Evolutionary conservation across 1,140 invertebrate species (phyloP), one percentile per base, ranked within the genome.

Genomic region (Orussus abietinus): DNA sequence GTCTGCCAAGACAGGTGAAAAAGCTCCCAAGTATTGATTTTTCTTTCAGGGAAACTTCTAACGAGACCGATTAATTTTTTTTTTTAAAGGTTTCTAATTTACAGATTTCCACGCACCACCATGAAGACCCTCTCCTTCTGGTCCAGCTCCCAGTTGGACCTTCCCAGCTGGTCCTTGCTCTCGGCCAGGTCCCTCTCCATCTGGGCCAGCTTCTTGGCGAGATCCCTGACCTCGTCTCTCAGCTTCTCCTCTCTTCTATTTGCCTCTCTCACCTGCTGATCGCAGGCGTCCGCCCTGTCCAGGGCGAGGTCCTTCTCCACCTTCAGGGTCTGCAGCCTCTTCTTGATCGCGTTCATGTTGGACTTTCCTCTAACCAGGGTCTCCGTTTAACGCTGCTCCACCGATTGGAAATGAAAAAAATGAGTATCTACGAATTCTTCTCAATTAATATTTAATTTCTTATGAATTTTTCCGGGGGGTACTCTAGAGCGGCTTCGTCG

Each of bases 301-400:
- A 85, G 75, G 40, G 85, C 85, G 55, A 82, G 77, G 62, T 88
- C 86, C 74, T 86, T 88, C 66, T 87, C 85, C 63, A 85, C 74
- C 71, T 86, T 88, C 76, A 88, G 80, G 41, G 80, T 80, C 65
- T 85, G 81, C 80, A 88, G 81, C 71, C 85, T 85, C 75, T 88
- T 88, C 76, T 88, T 88, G 72, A 88, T 88, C 51, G 84, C 82
- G 69, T 88, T 86, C 85, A 88, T 88, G 39, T 55, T 70, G 57
- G 45, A 38, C 42, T 38, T 9, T 36, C n/a, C 7, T 25, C n/a
- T n/a, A n/a, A n/a, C n/a, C n/a, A n/a, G n/a, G n/a, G n/a, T n/a
- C n/a, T n/a, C n/a, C n/a, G n/a, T n/a, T n/a, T n/a, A n/a, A n/a
- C n/a, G n/a, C n/a, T n/a, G n/a, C n/a, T n/a, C 20, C 33, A 38